Percentiles rank a stretch among this genome's conserved stretches.
These are phyloP conservation scores for Sthenelais limicola DNA, from an alignment of 2,888 invertebrate genomes.

Conservation along the genomic window DNA sequence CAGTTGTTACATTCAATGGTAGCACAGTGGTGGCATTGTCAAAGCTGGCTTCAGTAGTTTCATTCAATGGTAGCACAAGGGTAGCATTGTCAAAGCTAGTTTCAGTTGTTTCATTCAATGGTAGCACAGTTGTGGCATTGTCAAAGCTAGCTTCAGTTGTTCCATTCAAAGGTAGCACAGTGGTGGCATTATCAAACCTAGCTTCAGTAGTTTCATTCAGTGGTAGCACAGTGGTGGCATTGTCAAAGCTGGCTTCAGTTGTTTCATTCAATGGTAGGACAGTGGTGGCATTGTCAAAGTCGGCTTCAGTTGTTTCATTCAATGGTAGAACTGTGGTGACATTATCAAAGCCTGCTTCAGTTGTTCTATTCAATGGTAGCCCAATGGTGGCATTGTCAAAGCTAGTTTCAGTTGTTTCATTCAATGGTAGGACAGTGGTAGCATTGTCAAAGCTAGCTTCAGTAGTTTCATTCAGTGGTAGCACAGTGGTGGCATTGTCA, in stretches of 20 bases:
- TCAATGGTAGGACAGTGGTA: background rate
- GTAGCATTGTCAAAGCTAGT: background rate
- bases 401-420: background rate
- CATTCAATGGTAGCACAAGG: background rate
- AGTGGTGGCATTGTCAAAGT: background rate
- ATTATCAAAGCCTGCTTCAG: background rate
- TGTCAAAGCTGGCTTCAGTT: background rate
- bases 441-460: background rate
- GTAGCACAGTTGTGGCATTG: background rate
- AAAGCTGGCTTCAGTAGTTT: too few relatives aligned
- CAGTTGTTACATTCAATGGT: background rate
- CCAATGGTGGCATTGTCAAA: constrained; percentile 1
- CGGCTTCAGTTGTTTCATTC: constrained; percentile 1
- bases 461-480: background rate
- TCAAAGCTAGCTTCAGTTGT: background rate
- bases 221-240: background rate
- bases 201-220: background rate
- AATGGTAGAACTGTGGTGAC: background rate
- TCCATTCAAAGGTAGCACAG: background rate
- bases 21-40: background rate
- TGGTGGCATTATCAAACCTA: background rate
- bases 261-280: background rate
- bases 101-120: background rate
- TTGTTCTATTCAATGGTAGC: background rate
- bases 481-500: background rate